phyloP scores from a whole-genome alignment of 2,888 invertebrate genomes.

The Clunio marinus region DNA sequence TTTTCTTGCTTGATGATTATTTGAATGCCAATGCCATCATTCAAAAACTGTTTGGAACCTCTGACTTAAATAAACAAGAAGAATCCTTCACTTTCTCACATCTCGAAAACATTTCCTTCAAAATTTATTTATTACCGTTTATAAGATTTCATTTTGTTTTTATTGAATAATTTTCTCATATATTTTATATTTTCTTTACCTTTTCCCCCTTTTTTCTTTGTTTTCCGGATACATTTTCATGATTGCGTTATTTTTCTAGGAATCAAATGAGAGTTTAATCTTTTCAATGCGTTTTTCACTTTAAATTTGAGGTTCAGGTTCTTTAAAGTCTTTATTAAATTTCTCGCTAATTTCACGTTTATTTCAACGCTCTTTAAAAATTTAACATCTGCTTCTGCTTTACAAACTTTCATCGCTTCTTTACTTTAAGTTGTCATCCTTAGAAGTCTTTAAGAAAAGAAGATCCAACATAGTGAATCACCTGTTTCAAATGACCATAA shows the following conservation, averaged over 20 bases:
- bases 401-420: background rate
- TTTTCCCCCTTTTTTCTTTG: too few species aligned
- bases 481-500: slow-evolving; percentile 28
- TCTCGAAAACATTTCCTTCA: background rate
- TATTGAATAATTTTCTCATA: slow-evolving; percentile 28
- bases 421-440: background rate
- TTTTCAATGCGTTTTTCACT: background rate
- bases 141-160: slow-evolving; percentile 23
- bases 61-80: too few species aligned
- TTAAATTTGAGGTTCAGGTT: background rate
- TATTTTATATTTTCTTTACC: slow-evolving; percentile 8
- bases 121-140: slow-evolving; percentile 25
- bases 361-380: background rate
- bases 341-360: slow-evolving; percentile 9
- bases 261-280: background rate
- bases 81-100: too few species aligned
- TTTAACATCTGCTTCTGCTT: slow-evolving; percentile 7
- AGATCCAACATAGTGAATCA: slow-evolving; percentile 4
- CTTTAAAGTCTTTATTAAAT: background rate
- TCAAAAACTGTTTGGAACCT: too few species aligned
- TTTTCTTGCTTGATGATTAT: too few species aligned
- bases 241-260: background rate
- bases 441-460: background rate
- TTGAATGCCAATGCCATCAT: too few species aligned
- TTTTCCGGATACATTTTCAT: slow-evolving; percentile 14